Evolutionary conservation across 2,888 invertebrate species (phyloP).

Genomic region (Heliconius charithonia): DNA sequence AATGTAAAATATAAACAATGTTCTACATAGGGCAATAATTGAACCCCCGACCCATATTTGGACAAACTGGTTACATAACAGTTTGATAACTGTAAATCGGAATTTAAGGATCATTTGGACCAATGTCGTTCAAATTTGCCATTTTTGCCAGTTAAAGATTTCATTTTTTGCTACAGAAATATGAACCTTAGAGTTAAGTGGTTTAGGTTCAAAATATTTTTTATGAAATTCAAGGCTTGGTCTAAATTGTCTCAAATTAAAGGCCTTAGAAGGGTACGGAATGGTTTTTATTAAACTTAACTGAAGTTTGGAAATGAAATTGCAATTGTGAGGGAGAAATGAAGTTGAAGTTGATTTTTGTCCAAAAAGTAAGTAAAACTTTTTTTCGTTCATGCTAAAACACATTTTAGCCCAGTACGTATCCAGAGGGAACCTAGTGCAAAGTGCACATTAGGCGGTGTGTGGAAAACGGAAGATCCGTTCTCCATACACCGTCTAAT

Average conservation of each 20-base stretch:
- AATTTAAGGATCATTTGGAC: constrained; percentile 1
- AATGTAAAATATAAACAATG: neutral
- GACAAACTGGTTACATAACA: neutral
- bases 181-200: accelerated
- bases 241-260: constrained; percentile 14
- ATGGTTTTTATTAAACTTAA: constrained; percentile 21
- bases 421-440: neutral
- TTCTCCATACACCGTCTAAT: neutral
- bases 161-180: neutral
- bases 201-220: neutral
- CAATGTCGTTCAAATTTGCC: constrained; percentile 3
- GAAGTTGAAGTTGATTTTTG: neutral
- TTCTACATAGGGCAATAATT: neutral
- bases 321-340: neutral
- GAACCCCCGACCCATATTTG: neutral
- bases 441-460: no score
- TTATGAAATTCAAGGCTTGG: neutral
- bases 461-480: no score
- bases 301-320: neutral
- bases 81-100: constrained; percentile 20
- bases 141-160: neutral
- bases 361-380: neutral
- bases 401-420: neutral
- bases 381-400: neutral
- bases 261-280: constrained; percentile 18